Evolutionary conservation across 2,888 invertebrate genomes (phyloP).

Genomic region (Steromphala cineraria): DNA sequence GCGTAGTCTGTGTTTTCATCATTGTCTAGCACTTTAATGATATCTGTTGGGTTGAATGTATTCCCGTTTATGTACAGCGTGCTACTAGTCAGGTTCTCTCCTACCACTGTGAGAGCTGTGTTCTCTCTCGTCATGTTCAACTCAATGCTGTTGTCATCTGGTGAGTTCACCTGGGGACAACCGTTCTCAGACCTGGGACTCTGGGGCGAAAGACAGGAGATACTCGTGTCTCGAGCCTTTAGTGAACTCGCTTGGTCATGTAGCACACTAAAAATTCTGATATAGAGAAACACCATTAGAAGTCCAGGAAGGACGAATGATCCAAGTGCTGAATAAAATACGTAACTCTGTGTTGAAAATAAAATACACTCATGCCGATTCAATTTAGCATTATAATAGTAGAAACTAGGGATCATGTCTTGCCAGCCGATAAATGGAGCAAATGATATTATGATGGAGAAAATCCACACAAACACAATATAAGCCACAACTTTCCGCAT

Average conservation of each 20-base stretch:
- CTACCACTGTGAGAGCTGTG: slow-evolving; percentile 1
- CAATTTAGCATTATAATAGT: slow-evolving; percentile 52
- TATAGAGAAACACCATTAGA: slow-evolving; percentile 73
- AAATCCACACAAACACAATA: slow-evolving; percentile 74
- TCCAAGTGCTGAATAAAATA: slow-evolving; percentile 74
- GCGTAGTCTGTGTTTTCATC: neutral
- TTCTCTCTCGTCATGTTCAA: slow-evolving; percentile 14
- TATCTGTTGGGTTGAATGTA: neutral
- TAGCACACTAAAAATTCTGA: slow-evolving; percentile 72
- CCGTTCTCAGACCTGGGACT: neutral
- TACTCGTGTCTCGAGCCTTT: slow-evolving; percentile 11
- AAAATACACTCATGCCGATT: slow-evolving; percentile 70
- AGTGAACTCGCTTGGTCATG: slow-evolving; percentile 58
- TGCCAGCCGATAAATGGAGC: slow-evolving; percentile 73
- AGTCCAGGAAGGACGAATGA: slow-evolving; percentile 74
- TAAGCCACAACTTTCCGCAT: slow-evolving; percentile 70
- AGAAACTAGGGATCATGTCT: slow-evolving; percentile 65
- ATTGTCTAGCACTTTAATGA: neutral
- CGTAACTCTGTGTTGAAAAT: slow-evolving; percentile 72
- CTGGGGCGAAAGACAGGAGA: neutral
- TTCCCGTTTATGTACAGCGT: neutral
- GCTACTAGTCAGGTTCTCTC: neutral
- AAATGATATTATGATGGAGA: slow-evolving; percentile 72
- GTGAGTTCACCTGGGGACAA: neutral
- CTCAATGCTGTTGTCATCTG: neutral